phyloP scores from a whole-genome alignment of 2,888 invertebrate species.

The Chironomus riparius region DNA sequence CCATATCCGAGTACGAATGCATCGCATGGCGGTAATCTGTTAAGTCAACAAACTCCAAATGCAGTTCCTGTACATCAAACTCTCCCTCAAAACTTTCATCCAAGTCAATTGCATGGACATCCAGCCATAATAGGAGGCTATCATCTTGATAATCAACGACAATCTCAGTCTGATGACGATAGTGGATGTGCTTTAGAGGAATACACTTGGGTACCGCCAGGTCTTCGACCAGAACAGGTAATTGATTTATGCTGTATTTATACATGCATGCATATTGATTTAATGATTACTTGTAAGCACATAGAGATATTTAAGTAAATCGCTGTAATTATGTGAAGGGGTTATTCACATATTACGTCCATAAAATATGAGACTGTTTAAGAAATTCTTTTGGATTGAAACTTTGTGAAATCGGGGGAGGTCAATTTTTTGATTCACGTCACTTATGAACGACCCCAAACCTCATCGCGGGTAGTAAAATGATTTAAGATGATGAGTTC shows the following conservation, averaged over 20 bases:
- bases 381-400: no score
- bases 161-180: conserved; percentile 93
- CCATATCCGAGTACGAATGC: not conserved
- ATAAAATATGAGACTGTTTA: no score
- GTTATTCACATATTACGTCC: no score
- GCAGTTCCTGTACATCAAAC: conserved; percentile 44
- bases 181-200: conserved; percentile 96
- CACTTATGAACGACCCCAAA: no score
- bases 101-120: conserved; percentile 21
- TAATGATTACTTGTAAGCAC: not conserved
- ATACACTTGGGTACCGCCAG: conserved; percentile 97
- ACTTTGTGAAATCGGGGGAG: no score
- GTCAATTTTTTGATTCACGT: no score
- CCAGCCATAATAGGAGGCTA: conserved; percentile 30
- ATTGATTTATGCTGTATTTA: not conserved
- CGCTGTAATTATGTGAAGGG: not conserved
- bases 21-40: not conserved
- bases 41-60: not conserved
- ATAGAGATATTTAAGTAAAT: not conserved
- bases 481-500: not conserved
- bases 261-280: not conserved
- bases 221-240: conserved; percentile 93
- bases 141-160: conserved; percentile 62
- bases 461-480: no score
- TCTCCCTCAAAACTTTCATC: conserved; percentile 31